Conservation (phyloP, 2,888 invertebrate species). For the Agrotis ipsilon region DNA sequence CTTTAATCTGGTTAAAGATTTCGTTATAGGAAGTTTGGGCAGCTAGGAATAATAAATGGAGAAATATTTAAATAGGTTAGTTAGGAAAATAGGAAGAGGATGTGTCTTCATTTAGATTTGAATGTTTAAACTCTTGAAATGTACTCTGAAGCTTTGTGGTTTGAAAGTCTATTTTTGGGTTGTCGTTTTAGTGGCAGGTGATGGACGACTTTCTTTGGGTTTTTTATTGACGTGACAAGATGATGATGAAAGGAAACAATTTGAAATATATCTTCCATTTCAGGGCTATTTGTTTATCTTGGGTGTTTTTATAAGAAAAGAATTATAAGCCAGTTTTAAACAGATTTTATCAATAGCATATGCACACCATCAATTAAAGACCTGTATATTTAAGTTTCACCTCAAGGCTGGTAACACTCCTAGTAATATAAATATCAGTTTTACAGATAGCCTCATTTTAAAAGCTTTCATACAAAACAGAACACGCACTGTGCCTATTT, state of each 20-base stretch:
- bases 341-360: not conserved
- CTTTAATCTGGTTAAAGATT: constrained; percentile 50
- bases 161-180: constrained; percentile 22
- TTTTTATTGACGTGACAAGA: constrained; percentile 27
- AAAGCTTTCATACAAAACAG: constrained; percentile 50
- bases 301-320: not conserved
- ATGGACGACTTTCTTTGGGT: constrained; percentile 5
- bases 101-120: constrained; percentile 31
- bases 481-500: constrained; percentile 32
- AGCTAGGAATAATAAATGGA: constrained; percentile 47
- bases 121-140: constrained; percentile 16
- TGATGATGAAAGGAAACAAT: constrained; percentile 1
- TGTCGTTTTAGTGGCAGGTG: constrained; percentile 3
- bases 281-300: not conserved
- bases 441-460: constrained; percentile 47
- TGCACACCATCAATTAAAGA: constrained; percentile 12
- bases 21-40: constrained; percentile 60
- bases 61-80: constrained; percentile 40
- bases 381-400: constrained; percentile 27
- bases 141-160: constrained; percentile 19
- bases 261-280: constrained; percentile 5
- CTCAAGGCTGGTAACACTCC: constrained; percentile 9
- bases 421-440: constrained; percentile 26
- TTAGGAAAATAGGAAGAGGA: constrained; percentile 43
- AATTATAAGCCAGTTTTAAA: not conserved